Percentiles rank a stretch among this genome's conserved stretches.
These are phyloP conservation scores for Himalopsyche tibetana DNA, from an alignment of 2,888 invertebrate species.

Conservation along the genomic window DNA sequence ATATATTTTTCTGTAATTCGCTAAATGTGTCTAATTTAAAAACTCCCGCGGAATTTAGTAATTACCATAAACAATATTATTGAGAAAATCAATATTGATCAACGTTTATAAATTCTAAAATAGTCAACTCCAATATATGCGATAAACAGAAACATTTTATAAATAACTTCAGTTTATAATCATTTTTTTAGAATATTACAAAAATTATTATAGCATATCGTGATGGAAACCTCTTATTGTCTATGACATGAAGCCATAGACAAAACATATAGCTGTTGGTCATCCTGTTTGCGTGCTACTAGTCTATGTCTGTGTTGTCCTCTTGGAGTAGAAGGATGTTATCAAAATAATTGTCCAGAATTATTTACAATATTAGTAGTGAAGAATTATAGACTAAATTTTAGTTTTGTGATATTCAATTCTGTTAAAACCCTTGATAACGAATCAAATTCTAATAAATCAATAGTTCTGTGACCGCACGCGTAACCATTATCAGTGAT, in stretches of 20 bases:
- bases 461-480: constrained; percentile 19
- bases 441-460: neutral
- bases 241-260: neutral
- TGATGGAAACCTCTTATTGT: too few relatives aligned
- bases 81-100: too few relatives aligned
- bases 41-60: neutral
- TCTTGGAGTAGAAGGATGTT: constrained; percentile 51
- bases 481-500: constrained; percentile 18
- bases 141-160: too few relatives aligned
- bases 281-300: constrained; percentile 55
- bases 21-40: neutral
- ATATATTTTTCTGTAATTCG: neutral
- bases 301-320: constrained; percentile 50
- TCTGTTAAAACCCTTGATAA: neutral
- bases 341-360: constrained; percentile 54
- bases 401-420: constrained; percentile 47
- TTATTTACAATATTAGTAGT: constrained; percentile 50
- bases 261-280: constrained; percentile 20
- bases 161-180: too few relatives aligned
- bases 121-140: too few relatives aligned
- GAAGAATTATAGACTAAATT: constrained; percentile 14
- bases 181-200: too few relatives aligned
- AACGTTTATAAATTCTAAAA: too few relatives aligned
- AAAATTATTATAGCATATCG: too few relatives aligned
- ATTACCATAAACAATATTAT: constrained; percentile 15